Conservation (phyloP, 2,113 vertebrate genomes). For the Otolemur garnettii region DNA sequence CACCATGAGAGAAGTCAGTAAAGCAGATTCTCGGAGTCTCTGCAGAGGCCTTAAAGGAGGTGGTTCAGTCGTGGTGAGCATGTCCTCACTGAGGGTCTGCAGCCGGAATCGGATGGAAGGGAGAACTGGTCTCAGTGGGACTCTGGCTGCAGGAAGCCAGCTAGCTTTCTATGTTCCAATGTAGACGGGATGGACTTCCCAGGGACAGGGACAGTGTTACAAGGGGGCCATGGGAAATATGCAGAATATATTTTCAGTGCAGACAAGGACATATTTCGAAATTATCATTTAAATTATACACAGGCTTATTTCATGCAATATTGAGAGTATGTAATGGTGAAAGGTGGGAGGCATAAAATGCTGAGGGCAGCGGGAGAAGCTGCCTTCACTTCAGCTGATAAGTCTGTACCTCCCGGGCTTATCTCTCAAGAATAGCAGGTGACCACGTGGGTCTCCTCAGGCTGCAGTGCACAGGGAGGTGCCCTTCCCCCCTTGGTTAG, state of each 20-base stretch:
- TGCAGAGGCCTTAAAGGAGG: neutral
- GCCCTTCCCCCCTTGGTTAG: neutral
- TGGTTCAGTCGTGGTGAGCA: fast-evolving
- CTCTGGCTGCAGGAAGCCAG: neutral
- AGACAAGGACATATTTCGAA: slow-evolving; percentile 18
- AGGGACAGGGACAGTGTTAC: neutral
- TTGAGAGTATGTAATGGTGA: neutral
- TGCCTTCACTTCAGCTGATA: neutral
- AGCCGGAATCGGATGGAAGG: neutral
- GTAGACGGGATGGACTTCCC: neutral
- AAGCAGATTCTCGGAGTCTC: neutral
- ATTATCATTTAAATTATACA: neutral
- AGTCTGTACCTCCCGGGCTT: neutral
- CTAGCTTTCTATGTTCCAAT: neutral
- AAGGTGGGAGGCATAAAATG: neutral
- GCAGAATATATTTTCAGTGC: neutral
- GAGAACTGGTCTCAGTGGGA: fast-evolving
- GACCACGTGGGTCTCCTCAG: neutral
- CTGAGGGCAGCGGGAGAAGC: neutral
- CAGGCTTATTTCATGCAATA: neutral
- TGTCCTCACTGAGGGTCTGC: neutral
- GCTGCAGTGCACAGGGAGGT: neutral
- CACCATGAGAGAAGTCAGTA: neutral
- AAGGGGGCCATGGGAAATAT: neutral
- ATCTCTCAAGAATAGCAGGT: neutral